Evolutionary conservation across 2,888 invertebrate species (phyloP).

Genomic region (Lycocerus yunnanus): DNA sequence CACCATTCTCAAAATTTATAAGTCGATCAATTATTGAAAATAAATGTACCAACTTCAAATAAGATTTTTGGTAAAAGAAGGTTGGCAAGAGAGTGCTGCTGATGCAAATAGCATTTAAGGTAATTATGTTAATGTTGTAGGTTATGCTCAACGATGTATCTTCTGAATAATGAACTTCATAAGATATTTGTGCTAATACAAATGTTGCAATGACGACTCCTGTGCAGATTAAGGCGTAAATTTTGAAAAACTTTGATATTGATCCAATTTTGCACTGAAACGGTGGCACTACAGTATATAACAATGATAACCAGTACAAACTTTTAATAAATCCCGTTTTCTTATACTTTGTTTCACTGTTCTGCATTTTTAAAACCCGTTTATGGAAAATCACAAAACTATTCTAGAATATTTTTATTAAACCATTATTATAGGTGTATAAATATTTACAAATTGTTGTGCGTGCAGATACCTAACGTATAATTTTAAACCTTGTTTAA

Average conservation of each 20-base stretch:
- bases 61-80: slow-evolving; percentile 24
- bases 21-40: background rate
- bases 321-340: background rate
- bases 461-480: background rate
- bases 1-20: background rate
- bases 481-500: background rate
- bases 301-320: background rate
- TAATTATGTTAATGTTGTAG: background rate
- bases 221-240: background rate
- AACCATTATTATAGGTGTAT: too few relatives aligned
- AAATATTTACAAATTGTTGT: background rate
- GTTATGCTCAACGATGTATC: background rate
- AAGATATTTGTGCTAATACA: background rate
- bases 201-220: background rate
- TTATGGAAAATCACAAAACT: background rate
- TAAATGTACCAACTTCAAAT: slow-evolving; percentile 13
- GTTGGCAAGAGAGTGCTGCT: background rate
- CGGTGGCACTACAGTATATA: background rate
- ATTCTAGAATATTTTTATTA: background rate
- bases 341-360: background rate
- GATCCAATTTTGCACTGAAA: background rate
- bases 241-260: background rate
- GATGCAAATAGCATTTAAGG: background rate
- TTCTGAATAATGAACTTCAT: background rate
- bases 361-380: background rate